phyloP scores from a whole-genome alignment of 1,140 invertebrate genomes.

The Hypsibius dujardini region DNA sequence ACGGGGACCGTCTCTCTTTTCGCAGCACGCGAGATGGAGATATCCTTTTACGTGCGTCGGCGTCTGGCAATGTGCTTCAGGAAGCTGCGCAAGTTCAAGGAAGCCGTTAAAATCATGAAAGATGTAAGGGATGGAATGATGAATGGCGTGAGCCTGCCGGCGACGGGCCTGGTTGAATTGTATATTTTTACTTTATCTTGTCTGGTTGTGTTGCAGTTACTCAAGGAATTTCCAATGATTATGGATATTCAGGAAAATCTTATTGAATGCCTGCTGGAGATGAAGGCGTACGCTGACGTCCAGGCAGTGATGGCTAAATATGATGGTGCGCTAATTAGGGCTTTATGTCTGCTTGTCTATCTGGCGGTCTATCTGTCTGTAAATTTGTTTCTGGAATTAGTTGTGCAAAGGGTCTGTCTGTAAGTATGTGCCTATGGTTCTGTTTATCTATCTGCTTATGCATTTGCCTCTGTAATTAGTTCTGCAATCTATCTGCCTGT shows the following conservation, averaged over 20 bases:
- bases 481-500: no score
- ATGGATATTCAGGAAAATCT: constrained; percentile 96
- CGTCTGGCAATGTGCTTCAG: constrained; percentile 88
- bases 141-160: neutral
- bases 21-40: constrained; percentile 56
- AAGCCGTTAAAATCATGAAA: constrained; percentile 89
- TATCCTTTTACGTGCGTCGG: constrained; percentile 82
- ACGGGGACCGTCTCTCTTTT: no score
- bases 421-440: no score
- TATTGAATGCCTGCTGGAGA: constrained; percentile 80
- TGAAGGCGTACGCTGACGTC: constrained; percentile 89
- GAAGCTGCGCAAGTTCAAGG: constrained; percentile 69
- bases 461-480: no score
- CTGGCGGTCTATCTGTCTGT: no score
- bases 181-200: constrained; percentile 14
- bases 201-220: constrained; percentile 42
- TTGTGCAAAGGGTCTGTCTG: no score
- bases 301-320: constrained; percentile 89
- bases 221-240: constrained; percentile 89
- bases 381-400: no score
- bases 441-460: no score
- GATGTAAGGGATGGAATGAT: constrained; percentile 43
- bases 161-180: neutral
- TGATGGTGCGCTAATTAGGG: constrained; percentile 45
- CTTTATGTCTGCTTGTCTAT: no score